These are phyloP conservation scores for Trematomus loennbergii DNA, from an alignment of 2,113 vertebrate species.

Conservation along the genomic window DNA sequence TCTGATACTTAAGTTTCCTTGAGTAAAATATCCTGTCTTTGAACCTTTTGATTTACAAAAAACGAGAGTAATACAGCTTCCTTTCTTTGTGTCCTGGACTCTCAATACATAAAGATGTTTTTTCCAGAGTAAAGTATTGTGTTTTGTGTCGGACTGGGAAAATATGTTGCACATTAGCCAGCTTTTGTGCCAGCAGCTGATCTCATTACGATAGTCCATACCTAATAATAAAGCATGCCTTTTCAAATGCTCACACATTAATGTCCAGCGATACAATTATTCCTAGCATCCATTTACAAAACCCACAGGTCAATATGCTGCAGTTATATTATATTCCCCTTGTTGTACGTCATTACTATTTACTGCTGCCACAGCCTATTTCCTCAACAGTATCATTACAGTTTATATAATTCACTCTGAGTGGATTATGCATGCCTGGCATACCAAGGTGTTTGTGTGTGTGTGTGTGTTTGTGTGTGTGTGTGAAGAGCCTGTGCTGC, in stretches of 20 bases:
- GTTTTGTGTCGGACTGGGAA: not conserved
- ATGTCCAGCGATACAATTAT: not conserved
- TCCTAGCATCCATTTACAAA: not conserved
- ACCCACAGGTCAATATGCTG: conserved; percentile 1
- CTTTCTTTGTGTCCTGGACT: not conserved
- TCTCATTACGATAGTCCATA: not conserved
- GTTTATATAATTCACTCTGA: no score
- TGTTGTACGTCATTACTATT: conserved; percentile 9
- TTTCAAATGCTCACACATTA: conserved; percentile 1
- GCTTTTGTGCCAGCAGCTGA: not conserved
- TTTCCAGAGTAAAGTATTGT: not conserved
- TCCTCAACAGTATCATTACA: conserved; percentile 25
- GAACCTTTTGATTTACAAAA: conserved; percentile 30
- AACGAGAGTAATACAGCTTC: not conserved
- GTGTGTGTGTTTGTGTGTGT: not conserved
- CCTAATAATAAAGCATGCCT: not conserved
- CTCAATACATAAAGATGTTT: not conserved
- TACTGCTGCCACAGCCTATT: not conserved
- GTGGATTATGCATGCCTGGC: no score
- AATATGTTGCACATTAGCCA: conserved; percentile 10
- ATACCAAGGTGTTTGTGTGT: not conserved
- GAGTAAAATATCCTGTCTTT: not conserved
- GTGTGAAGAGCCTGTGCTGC: no score
- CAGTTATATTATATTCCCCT: not conserved
- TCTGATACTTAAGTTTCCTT: conserved; percentile 1